Conservation (phyloP, 2,888 invertebrate species). For the Agyllia agylla region DNA sequence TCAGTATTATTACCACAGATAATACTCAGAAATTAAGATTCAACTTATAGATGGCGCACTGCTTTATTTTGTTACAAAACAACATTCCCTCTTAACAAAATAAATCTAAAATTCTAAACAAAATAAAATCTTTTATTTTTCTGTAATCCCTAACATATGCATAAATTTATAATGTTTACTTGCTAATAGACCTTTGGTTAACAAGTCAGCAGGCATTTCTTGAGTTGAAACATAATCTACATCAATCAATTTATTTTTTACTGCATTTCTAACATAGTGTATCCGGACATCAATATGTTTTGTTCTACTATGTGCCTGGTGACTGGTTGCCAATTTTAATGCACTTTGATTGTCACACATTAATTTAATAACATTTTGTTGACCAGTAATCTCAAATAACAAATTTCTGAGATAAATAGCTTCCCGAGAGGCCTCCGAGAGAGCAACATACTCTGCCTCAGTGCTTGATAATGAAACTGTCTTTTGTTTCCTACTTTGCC, state of each 20-base stretch:
- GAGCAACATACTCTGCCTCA: constrained; percentile 35
- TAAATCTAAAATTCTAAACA: not conserved
- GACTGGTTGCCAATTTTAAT: constrained; percentile 32
- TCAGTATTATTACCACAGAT: too few species aligned
- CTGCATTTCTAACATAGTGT: not conserved
- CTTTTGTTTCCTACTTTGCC: constrained; percentile 52
- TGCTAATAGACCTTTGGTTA: not conserved
- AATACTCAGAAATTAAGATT: too few species aligned
- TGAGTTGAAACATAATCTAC: not conserved
- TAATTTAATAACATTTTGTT: not conserved
- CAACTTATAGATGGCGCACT: too few species aligned
- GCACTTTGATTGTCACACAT: constrained; percentile 45
- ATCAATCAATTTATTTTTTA: not conserved
- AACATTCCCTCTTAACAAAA: constrained; percentile 11
- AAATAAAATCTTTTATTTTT: not conserved
- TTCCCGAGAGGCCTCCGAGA: not conserved
- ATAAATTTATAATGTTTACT: not conserved
- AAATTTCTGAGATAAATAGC: not conserved
- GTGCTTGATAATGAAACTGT: constrained; percentile 34
- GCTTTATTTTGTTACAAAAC: not conserved
- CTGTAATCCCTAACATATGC: not conserved
- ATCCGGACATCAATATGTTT: constrained; percentile 38
- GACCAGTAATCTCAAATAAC: not conserved
- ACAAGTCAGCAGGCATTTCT: constrained; percentile 22
- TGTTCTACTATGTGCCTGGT: constrained; percentile 40